These are phyloP conservation scores for Heterodera filipjevi DNA, from an alignment of 2,888 invertebrate genomes.

Conservation along the genomic window DNA sequence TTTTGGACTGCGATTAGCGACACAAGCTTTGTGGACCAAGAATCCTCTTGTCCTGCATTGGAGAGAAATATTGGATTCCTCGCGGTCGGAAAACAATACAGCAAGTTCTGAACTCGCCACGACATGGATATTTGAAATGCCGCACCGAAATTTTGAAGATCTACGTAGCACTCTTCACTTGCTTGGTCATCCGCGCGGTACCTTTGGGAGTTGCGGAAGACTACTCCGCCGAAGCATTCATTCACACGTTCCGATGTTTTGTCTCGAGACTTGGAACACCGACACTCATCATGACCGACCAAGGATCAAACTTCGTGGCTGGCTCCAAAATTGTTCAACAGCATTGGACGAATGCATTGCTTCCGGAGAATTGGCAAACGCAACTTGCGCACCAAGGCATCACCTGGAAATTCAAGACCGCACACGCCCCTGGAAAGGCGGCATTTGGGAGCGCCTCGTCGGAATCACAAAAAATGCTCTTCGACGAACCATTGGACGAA, in stretches of 20 bases:
- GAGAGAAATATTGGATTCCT: not conserved
- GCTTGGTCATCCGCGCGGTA: constrained; percentile 16
- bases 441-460: constrained; percentile 19
- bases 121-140: not conserved
- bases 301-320: not conserved
- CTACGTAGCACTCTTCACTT: constrained; percentile 28
- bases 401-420: constrained; percentile 6
- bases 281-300: not conserved
- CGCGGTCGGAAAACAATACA: not conserved
- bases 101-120: not conserved
- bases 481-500: constrained; percentile 2
- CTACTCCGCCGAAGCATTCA: constrained; percentile 13
- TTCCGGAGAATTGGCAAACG: not conserved
- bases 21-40: not conserved
- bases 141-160: not conserved
- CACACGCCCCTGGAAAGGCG: constrained; percentile 12
- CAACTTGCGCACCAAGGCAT: not conserved
- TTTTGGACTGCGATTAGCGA: not conserved
- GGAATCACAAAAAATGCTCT: too few species aligned
- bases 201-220: constrained; percentile 24
- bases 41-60: not conserved
- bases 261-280: not conserved
- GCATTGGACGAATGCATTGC: not conserved
- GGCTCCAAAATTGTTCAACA: not conserved
- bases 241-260: constrained; percentile 23